phyloP scores from a whole-genome alignment of 2,888 invertebrate genomes.

The Sarcophaga variegata region DNA sequence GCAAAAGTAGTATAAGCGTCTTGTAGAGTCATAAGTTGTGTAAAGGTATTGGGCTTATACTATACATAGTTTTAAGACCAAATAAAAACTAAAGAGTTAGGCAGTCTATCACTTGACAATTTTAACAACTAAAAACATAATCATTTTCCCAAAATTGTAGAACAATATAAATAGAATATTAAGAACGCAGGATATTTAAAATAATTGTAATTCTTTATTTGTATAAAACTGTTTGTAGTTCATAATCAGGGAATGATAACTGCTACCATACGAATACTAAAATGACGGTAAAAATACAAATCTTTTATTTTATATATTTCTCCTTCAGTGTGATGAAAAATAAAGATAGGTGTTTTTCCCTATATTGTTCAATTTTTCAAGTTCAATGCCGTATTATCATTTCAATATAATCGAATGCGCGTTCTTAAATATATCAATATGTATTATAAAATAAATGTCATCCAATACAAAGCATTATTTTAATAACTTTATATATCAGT shows the following conservation, averaged over 20 bases:
- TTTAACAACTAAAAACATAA: too few species aligned
- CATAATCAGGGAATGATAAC: constrained; percentile 23
- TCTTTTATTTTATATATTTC: constrained; percentile 23
- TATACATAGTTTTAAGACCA: too few species aligned
- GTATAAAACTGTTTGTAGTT: constrained; percentile 46
- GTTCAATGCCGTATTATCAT: constrained; percentile 13
- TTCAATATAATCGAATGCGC: constrained; percentile 20
- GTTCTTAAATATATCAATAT: constrained; percentile 16
- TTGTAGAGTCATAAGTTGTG: too few species aligned
- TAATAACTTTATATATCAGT: constrained; percentile 25
- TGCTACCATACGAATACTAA: constrained; percentile 45
- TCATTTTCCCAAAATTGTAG: too few species aligned
- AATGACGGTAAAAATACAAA: constrained; percentile 47
- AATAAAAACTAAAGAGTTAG: too few species aligned
- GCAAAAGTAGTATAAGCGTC: too few species aligned
- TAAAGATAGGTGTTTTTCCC: neutral
- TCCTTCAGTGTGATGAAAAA: constrained; percentile 23
- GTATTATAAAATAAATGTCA: constrained; percentile 2
- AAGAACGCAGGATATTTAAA: constrained; percentile 27
- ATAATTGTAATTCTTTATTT: constrained; percentile 57
- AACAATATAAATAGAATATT: neutral
- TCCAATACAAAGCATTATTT: constrained; percentile 39
- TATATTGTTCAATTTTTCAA: neutral
- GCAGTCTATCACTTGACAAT: too few species aligned
- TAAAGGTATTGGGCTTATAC: too few species aligned